Evolutionary conservation across 2,888 invertebrate species (phyloP), one percentile per base, ranked within the genome.

Genomic region (Microchrysa polita): DNA sequence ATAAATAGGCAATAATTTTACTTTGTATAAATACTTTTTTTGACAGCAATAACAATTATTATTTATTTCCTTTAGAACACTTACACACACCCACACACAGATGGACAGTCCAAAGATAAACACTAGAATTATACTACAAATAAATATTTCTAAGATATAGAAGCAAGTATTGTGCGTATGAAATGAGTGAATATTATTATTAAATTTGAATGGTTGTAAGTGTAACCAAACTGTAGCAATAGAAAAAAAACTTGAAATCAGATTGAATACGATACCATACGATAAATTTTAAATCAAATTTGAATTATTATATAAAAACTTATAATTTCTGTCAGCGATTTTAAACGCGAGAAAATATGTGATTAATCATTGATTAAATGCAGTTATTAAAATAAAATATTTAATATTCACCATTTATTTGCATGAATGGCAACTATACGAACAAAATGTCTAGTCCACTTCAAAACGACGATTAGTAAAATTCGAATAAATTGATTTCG

Each of bases 91-190:
- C 27, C 27, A 34, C 40, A n/a, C n/a, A n/a, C n/a, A 34, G 4
- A 34, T 5, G 4, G 4, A 34, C 40, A 72, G 48, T 60, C 72
- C 72, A 72, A 72, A 72, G 72, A 72, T 72, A 60, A 72, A 59
- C 10, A 10, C 22, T 60, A 72, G 48, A 16, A n/a, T n/a, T 44
- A 72, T 7, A 34, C 7, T 34, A 34, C 2, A 34, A 5, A 7
- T 5, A 34, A 34, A 42, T 59, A 55, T n/a, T 27, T n/a, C 9
- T 69, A 69, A 69, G 42, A 12, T 27, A 34, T 4, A 44, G 16
- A 34, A 63, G 18, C n/a, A 42, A 18, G 18, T 16, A 14, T 63
- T n/a, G 34, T 7, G 44, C 27, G 27, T 34, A 34, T 34, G 27
- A 34, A 34, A 34, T 34, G 27, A n/a, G n/a, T n/a, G 27, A 34